A percentile compares a stretch with the other conserved stretches of the same genome.
These are phyloP conservation scores for Ophion ellenae DNA, from an alignment of 2,888 invertebrate genomes.

Conservation along the genomic window DNA sequence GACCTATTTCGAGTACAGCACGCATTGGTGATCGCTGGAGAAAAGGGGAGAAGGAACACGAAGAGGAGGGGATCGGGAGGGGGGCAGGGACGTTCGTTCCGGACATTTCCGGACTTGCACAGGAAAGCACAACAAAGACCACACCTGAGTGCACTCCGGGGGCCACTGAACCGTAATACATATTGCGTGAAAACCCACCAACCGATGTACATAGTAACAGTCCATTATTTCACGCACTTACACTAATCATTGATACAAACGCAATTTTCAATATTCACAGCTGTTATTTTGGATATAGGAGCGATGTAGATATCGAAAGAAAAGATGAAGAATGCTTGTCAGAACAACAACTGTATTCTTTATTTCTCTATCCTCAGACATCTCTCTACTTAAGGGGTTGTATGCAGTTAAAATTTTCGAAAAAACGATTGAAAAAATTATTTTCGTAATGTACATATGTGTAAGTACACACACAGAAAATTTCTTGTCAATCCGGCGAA, in stretches of 20 bases:
- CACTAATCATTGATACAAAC: not conserved
- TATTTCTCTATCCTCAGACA: no score
- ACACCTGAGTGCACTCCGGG: slow-evolving; percentile 69
- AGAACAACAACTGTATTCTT: no score
- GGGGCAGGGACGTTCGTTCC: slow-evolving; percentile 58
- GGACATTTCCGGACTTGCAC: slow-evolving; percentile 69
- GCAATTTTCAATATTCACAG: not conserved
- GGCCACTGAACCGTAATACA: slow-evolving; percentile 70
- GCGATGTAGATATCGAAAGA: not conserved
- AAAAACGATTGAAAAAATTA: no score
- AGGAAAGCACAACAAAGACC: slow-evolving; percentile 70
- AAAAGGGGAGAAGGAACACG: slow-evolving; percentile 3
- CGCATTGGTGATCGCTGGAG: slow-evolving; percentile 22
- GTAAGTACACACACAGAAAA: no score
- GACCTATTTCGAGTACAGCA: slow-evolving; percentile 34
- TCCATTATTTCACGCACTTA: slow-evolving; percentile 53
- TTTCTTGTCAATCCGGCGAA: no score
- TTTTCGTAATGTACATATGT: no score
- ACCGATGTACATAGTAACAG: slow-evolving; percentile 42
- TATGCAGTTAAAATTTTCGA: no score
- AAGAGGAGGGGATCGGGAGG: slow-evolving; percentile 1
- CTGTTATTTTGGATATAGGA: not conserved
- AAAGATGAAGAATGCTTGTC: not conserved
- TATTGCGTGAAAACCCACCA: slow-evolving; percentile 65
- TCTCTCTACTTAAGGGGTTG: no score